phyloP scores from a whole-genome alignment of 2,113 vertebrate genomes.

The Oreochromis tanganicae region DNA sequence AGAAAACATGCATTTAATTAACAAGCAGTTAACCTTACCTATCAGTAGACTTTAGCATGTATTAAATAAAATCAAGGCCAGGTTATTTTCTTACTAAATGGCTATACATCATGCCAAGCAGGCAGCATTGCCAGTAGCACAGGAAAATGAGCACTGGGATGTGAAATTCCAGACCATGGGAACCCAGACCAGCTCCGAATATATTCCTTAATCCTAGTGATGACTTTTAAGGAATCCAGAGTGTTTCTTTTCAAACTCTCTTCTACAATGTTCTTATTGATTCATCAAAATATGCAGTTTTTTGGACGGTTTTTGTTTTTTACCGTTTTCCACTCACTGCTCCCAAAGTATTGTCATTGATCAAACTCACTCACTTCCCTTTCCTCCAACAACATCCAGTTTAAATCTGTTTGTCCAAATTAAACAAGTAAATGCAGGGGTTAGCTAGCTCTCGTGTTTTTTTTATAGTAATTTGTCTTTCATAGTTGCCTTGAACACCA shows the following conservation, averaged over 20 bases:
- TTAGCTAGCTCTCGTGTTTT: background rate
- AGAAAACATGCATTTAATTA: background rate
- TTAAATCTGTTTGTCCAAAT: background rate
- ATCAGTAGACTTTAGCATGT: background rate
- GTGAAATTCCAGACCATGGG: constrained; percentile 70
- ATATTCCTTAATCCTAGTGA: constrained; percentile 46
- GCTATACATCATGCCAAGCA: constrained; percentile 25
- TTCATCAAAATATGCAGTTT: background rate
- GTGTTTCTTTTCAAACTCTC: background rate
- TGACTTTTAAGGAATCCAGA: constrained; percentile 44
- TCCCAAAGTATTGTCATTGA: background rate
- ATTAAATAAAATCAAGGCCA: background rate
- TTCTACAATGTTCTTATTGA: background rate
- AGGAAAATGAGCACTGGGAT: constrained; percentile 61
- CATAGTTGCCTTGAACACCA: background rate
- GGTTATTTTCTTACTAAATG: constrained; percentile 12
- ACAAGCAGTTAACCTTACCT: background rate
- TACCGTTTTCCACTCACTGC: background rate
- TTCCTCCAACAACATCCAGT: background rate
- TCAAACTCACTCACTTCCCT: background rate
- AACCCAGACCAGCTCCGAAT: constrained; percentile 45
- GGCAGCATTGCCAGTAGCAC: constrained; percentile 19
- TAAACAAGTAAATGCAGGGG: background rate
- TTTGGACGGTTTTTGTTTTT: background rate
- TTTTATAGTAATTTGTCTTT: background rate